phyloP scores from a whole-genome alignment of 2,113 vertebrate species.

The Ptilonorhynchus violaceus region DNA sequence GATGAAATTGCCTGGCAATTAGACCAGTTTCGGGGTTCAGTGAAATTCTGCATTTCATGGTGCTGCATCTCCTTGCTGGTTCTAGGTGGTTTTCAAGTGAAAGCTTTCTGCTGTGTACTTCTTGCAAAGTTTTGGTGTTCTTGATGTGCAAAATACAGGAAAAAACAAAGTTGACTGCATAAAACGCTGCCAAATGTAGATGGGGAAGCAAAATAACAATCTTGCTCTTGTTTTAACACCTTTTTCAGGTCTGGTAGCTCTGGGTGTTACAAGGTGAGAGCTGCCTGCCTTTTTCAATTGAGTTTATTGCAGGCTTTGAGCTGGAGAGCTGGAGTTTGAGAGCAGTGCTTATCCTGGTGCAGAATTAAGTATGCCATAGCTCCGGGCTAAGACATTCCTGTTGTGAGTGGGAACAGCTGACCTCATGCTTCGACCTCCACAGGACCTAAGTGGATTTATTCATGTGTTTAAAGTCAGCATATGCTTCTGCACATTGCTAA shows the following conservation, averaged over 20 bases:
- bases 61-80: background rate
- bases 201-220: background rate
- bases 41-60: background rate
- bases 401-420: background rate
- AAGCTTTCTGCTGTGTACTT: background rate
- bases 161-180: background rate
- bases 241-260: background rate
- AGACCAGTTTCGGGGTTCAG: background rate
- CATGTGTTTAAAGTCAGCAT: constrained; percentile 8
- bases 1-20: background rate
- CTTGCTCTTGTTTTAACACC: background rate
- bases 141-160: background rate
- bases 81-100: background rate
- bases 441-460: constrained; percentile 22
- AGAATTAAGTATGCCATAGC: background rate
- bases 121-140: background rate
- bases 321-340: background rate
- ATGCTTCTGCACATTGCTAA: background rate
- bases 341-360: background rate
- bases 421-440: constrained; percentile 1
- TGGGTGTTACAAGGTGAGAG: background rate
- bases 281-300: background rate
- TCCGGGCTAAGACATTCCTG: background rate
- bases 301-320: background rate
- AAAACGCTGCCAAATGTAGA: background rate